Percentiles rank a stretch among this genome's conserved stretches.
Evolutionary conservation across 2,888 invertebrate species (phyloP).

Genomic region (Campoplex capitator): DNA sequence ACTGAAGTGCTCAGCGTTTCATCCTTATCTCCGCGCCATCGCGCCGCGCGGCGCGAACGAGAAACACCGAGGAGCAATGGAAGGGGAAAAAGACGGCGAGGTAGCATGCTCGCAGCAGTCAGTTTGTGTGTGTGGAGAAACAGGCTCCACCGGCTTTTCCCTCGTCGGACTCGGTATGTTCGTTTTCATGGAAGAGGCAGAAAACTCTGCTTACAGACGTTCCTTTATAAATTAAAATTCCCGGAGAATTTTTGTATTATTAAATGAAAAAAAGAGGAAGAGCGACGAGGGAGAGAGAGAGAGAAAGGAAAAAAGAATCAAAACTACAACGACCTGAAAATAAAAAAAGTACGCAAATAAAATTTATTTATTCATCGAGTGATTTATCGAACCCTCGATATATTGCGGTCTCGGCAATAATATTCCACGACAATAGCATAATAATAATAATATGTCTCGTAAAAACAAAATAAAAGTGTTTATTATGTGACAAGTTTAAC

Average conservation of each 20-base stretch:
- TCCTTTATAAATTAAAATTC: not conserved
- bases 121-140: constrained; percentile 61
- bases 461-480: not conserved
- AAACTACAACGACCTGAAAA: not conserved
- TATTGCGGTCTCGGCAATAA: too few relatives aligned
- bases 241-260: not conserved
- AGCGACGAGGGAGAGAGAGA: not conserved
- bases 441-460: too few relatives aligned
- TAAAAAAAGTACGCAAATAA: not conserved
- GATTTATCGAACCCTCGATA: not conserved
- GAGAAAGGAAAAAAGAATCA: not conserved
- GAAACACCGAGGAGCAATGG: not conserved
- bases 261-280: not conserved
- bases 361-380: not conserved
- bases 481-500: not conserved
- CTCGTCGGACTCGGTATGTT: constrained; percentile 29
- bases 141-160: constrained; percentile 68
- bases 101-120: not conserved
- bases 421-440: too few relatives aligned
- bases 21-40: constrained; percentile 16
- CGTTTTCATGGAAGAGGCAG: constrained; percentile 40
- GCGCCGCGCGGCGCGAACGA: not conserved
- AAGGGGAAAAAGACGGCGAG: constrained; percentile 14
- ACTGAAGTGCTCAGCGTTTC: constrained; percentile 72
- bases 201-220: constrained; percentile 24